Evolutionary conservation across 2,113 vertebrate genomes (phyloP).

Genomic region (Podocnemis expansa): DNA sequence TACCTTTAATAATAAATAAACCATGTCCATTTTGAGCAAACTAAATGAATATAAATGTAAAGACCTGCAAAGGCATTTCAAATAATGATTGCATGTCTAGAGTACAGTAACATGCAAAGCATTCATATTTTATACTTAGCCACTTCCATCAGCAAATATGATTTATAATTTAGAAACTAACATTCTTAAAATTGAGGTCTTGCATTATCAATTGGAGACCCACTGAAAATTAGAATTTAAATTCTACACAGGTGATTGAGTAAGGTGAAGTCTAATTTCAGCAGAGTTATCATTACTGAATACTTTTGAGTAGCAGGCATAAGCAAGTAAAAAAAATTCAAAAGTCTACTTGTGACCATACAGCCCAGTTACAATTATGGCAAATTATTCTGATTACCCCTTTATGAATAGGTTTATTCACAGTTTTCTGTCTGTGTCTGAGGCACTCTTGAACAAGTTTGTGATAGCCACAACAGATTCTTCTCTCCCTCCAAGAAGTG

Average conservation of each 20-base stretch:
- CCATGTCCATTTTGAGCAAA: slow-evolving; percentile 6
- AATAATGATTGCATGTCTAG: slow-evolving; percentile 10
- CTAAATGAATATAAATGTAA: slow-evolving; percentile 53
- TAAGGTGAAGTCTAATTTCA: neutral
- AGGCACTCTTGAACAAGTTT: neutral
- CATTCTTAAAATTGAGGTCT: slow-evolving; percentile 12
- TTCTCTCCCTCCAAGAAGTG: accelerated
- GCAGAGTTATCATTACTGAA: neutral
- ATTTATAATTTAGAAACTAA: slow-evolving; percentile 26
- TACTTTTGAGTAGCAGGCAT: neutral
- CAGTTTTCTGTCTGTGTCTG: neutral
- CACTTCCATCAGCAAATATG: neutral
- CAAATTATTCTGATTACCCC: neutral
- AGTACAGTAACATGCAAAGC: neutral
- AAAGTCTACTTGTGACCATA: neutral
- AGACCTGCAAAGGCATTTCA: slow-evolving; percentile 49
- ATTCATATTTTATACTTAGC: slow-evolving; percentile 37
- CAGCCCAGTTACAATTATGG: neutral
- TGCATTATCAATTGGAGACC: neutral
- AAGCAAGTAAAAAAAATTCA: neutral
- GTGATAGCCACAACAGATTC: neutral
- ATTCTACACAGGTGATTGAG: neutral
- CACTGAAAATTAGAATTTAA: neutral
- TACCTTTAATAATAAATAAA: slow-evolving; percentile 59
- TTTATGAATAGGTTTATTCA: neutral